Conservation (phyloP, 2,113 vertebrate species). For the Protobothrops mucrosquamatus region DNA sequence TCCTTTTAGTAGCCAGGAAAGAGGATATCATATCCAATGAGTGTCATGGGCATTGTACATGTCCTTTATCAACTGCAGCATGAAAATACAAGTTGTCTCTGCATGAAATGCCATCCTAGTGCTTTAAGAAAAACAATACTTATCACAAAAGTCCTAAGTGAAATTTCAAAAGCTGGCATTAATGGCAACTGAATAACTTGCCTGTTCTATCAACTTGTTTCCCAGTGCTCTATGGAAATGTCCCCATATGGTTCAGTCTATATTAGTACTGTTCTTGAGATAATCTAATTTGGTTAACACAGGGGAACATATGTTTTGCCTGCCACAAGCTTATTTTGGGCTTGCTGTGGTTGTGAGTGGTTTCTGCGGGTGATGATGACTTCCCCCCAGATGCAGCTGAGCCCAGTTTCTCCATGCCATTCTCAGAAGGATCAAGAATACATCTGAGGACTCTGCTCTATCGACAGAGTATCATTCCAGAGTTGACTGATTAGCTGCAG, state of each 20-base stretch:
- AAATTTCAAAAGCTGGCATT: not conserved
- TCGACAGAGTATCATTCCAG: constrained; percentile 22
- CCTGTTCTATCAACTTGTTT: not conserved
- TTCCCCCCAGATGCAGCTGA: not conserved
- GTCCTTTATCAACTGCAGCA: not conserved
- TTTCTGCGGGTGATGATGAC: not conserved
- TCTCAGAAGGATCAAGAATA: not conserved
- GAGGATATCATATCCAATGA: not conserved
- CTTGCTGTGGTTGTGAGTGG: not conserved
- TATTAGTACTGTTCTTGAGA: not conserved
- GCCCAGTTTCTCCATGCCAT: not conserved
- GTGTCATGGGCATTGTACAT: not conserved
- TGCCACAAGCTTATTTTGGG: not conserved
- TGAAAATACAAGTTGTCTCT: not conserved
- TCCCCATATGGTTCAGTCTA: not conserved
- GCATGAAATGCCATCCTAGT: not conserved
- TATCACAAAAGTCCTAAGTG: not conserved
- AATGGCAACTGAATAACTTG: not conserved
- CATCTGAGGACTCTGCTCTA: constrained; percentile 29
- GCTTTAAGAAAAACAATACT: not conserved
- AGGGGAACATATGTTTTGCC: not conserved
- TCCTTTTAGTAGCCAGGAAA: not conserved
- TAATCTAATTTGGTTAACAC: not conserved
- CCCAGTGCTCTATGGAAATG: not conserved
- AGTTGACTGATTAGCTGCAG: constrained; percentile 29